Base-by-base conservation (phyloP, 2,888 invertebrate species). In the Ectemnius cavifrons region DNA sequence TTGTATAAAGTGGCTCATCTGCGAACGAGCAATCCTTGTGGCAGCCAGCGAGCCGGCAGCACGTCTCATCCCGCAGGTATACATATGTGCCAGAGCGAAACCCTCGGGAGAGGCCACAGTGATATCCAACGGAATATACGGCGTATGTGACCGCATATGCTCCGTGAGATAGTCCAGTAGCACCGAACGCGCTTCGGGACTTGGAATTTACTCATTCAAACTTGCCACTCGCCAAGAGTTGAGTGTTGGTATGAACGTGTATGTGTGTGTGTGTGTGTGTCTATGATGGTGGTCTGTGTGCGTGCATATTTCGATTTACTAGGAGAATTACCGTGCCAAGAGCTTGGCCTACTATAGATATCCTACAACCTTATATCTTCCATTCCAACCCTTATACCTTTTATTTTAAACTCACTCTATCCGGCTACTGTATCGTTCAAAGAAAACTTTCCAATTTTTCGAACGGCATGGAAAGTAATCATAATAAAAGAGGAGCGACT, bases 91-190 rank as follows among this genome's bases (percentile, higher is more conserved):
- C 1, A 37, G 75, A 63, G 68, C 62, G 28, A 67, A 71, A 71
- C 47, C 60, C 59, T 68, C 18, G 27, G 49, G 52, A 47, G 61
- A 63, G 66, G 52, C 37, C 23, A n/a, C 60, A 47, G 56, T 59
- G 73, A 79, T 70, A 77, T 78, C 71, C 71, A 71, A 56, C 67
- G 65, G 76, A 81, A 81, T 79, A 67, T 66, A 74, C 70, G 57
- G 20, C 20, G 58, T 76, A 13, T 63, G 66, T 69, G 71, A 78
- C 75, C 73, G 59, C 71, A 56, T 52, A 57, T 28, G 52, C 57
- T 57, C 37, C 16, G 56, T 16, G 49, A 70, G 57, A 63, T 68
- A 57, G 66, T 45, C 63, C 52, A 8, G 8, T 37, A 52, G 16
- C 23, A 52, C 57, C 28, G 73, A 76, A 77, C 73, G 56, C 69